Percentiles rank a stretch among this genome's conserved stretches.
Evolutionary conservation across 2,113 vertebrate species (phyloP).

Genomic region (Paralichthys olivaceus): DNA sequence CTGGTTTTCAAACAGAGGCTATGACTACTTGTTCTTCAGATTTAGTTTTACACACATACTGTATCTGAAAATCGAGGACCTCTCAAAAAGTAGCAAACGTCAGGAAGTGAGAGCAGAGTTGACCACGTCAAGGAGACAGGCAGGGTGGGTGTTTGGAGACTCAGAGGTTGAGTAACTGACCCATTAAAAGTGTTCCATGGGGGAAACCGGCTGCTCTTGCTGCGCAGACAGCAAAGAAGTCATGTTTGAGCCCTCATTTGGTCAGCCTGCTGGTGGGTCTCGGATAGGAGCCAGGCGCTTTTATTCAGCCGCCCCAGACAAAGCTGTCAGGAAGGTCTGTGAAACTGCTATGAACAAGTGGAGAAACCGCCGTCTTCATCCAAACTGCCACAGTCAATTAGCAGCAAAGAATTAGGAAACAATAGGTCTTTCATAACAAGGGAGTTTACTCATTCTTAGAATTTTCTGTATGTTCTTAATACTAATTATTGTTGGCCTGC

Average conservation of each 20-base stretch:
- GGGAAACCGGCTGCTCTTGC: conserved; percentile 37
- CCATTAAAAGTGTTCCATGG: conserved; percentile 51
- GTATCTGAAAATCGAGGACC: background rate
- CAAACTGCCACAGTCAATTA: conserved; percentile 41
- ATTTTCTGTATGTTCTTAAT: background rate
- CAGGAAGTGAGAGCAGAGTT: background rate
- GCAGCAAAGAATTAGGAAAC: conserved; percentile 12
- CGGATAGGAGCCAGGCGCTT: conserved; percentile 25
- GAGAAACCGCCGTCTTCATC: conserved; percentile 29
- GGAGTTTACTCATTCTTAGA: background rate
- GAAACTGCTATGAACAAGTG: background rate
- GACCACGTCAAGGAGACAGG: conserved; percentile 11
- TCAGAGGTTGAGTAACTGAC: conserved; percentile 55
- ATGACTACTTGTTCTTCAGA: background rate
- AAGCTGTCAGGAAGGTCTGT: conserved; percentile 26
- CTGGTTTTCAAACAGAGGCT: background rate
- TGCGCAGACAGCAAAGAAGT: conserved; percentile 38
- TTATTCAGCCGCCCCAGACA: conserved; percentile 34
- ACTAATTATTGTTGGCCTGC: no score
- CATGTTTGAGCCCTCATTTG: conserved; percentile 33
- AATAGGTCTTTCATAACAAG: conserved; percentile 21
- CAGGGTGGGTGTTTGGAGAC: conserved; percentile 21
- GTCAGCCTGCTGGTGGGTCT: conserved; percentile 32
- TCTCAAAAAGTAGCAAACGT: background rate
- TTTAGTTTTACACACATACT: background rate